Percentiles rank a stretch among this genome's conserved stretches.
Evolutionary conservation across 2,797 vertebrate genomes (phyloP).

Genomic region (Lepus oiostolus): DNA sequence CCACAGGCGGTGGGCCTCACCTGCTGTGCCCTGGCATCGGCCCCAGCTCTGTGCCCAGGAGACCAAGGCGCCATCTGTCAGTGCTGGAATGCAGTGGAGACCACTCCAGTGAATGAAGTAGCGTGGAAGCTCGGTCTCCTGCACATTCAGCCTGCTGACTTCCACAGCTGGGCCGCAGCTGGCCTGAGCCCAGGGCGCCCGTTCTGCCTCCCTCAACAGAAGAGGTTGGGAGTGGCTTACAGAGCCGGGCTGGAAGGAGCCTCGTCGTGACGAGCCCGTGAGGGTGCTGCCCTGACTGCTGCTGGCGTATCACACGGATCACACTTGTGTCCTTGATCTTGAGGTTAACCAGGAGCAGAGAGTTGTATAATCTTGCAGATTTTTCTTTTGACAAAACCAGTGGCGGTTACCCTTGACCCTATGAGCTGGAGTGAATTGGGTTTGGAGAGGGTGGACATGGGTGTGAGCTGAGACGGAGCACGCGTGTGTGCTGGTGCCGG

Average conservation of each 20-base stretch:
- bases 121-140: background rate
- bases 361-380: background rate
- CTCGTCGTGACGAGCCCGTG: constrained; percentile 29
- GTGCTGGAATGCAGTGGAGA: background rate
- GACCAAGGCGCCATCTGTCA: background rate
- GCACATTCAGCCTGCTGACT: background rate
- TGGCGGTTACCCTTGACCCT: background rate
- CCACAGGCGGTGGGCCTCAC: no score
- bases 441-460: background rate
- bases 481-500: constrained; percentile 32
- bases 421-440: background rate
- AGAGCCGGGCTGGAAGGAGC: background rate
- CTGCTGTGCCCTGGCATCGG: no score
- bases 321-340: constrained; percentile 2
- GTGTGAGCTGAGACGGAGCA: background rate
- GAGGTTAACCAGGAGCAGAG: constrained; percentile 65
- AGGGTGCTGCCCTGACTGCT: background rate
- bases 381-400: constrained; percentile 46
- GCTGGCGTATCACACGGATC: constrained; percentile 24
- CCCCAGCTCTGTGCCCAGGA: background rate
- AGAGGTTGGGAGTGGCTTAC: background rate
- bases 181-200: background rate
- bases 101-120: background rate
- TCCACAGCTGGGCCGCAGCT: background rate
- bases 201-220: background rate